Evolutionary conservation across 2,888 invertebrate species (phyloP), one percentile per base, ranked within the genome.

Genomic region (Rugalucina vietnamica): DNA sequence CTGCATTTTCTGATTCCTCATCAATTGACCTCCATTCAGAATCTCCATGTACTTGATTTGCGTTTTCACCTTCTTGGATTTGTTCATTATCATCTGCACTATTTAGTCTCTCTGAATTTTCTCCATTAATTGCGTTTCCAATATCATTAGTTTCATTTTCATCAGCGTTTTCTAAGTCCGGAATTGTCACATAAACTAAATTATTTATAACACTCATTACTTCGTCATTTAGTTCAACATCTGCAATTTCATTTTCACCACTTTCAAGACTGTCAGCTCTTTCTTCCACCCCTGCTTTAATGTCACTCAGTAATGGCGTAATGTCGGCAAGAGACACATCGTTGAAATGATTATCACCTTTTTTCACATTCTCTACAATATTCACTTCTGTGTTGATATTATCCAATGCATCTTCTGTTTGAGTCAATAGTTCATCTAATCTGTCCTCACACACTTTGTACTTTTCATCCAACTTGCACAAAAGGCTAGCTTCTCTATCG

Each of bases 201-300:
- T 81, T 70, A 10, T 86, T 77, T 14, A 84, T 69, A 18, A 70
- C 81, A 43, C 78, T 72, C 27, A 76, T 34, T 12, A 74, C 71
- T 18, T 81, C 82, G 34, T 76, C 76, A 57, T 85, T 83, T 8
- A 86, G n/a, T 27, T 80, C 76, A 39, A 75, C 34, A 14, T 77
- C 79, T 37, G 77, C 79, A 12, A 79, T 72, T 60, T 79, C 60
- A 50, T 65, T 57, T 3, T 86, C 81, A 34, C 77, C 50, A 34
- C 39, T 69, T 12, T 73, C 36, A 34, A 36, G n/a, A 27, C 39
- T 34, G 36, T 32, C 39, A 21, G 37, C 70, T 14, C 49, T 57
- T 36, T 76, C 80, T 49, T 60, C 76, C 72, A 54, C 76, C 29
- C 76, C 77, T 18, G 50, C 73, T 27, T 71, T 76, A n/a, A 57